These are phyloP conservation scores for Scotopteryx bipunctaria DNA, from an alignment of 2,888 invertebrate species.

Conservation along the genomic window DNA sequence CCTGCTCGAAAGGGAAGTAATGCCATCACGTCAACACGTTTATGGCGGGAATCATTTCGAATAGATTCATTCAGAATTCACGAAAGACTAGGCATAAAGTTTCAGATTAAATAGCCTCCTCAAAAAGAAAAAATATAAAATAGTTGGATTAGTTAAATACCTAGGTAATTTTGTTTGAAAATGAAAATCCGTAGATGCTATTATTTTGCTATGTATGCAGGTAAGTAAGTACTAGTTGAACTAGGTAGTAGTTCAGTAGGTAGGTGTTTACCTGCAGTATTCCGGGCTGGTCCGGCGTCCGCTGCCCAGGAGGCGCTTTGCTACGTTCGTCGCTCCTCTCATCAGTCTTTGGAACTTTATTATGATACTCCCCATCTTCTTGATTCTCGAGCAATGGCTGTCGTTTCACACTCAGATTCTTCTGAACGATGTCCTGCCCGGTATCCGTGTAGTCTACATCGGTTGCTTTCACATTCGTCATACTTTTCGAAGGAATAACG, in stretches of 20 bases:
- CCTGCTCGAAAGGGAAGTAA: too few relatives aligned
- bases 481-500: conserved; percentile 84
- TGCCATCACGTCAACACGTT: too few relatives aligned
- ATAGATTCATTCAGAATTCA: too few relatives aligned
- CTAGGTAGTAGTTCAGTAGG: conserved; percentile 1
- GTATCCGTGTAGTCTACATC: conserved; percentile 74
- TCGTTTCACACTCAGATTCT: conserved; percentile 71
- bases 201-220: too few relatives aligned
- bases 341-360: conserved; percentile 80
- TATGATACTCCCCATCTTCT: conserved; percentile 75
- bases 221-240: too few relatives aligned
- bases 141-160: too few relatives aligned
- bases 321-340: conserved; percentile 56
- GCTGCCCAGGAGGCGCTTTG: conserved; percentile 47
- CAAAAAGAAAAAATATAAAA: too few relatives aligned
- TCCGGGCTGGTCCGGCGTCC: conserved; percentile 76
- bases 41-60: too few relatives aligned
- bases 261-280: conserved; percentile 84
- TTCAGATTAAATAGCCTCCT: too few relatives aligned
- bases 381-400: conserved; percentile 75
- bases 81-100: too few relatives aligned
- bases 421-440: conserved; percentile 66
- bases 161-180: too few relatives aligned
- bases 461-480: conserved; percentile 84
- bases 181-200: too few relatives aligned